A percentile compares a stretch with the other conserved stretches of the same genome.
phyloP scores from a whole-genome alignment of 2,797 vertebrate genomes.

The Meriones psammophilus region DNA sequence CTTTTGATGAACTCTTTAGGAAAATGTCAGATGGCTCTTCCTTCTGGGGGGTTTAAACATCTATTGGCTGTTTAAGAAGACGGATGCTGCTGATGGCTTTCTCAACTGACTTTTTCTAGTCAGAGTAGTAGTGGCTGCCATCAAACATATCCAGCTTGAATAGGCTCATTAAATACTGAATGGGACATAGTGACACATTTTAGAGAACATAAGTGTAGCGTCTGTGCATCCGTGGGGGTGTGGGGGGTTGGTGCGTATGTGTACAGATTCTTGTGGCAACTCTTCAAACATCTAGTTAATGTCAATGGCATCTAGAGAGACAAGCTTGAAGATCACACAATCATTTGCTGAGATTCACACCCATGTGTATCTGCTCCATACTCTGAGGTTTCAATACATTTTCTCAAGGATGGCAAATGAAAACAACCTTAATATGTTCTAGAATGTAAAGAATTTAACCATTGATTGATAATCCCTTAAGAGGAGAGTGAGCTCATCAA shows the following conservation, averaged over 20 bases:
- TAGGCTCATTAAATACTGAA: not conserved
- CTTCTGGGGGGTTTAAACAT: not conserved
- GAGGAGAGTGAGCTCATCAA: not conserved
- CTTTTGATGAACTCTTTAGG: not conserved
- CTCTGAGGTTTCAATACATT: not conserved
- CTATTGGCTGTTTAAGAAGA: constrained; percentile 22
- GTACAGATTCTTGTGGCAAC: not conserved
- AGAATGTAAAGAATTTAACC: constrained; percentile 57
- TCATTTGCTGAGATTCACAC: not conserved
- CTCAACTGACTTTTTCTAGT: not conserved
- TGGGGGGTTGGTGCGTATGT: not conserved
- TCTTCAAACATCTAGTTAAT: not conserved
- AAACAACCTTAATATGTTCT: constrained; percentile 40
- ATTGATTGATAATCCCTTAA: constrained; percentile 36
- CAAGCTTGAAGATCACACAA: not conserved
- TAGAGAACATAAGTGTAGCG: not conserved
- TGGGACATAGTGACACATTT: not conserved
- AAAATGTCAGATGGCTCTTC: constrained; percentile 4
- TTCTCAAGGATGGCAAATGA: constrained; percentile 34
- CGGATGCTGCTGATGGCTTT: not conserved
- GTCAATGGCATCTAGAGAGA: not conserved
- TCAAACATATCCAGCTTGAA: not conserved
- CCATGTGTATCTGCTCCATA: not conserved
- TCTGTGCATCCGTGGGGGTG: too few relatives aligned
- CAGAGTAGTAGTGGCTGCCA: not conserved